Evolutionary conservation across 2,113 vertebrate genomes (phyloP).

Genomic region (Alligator mississippiensis): DNA sequence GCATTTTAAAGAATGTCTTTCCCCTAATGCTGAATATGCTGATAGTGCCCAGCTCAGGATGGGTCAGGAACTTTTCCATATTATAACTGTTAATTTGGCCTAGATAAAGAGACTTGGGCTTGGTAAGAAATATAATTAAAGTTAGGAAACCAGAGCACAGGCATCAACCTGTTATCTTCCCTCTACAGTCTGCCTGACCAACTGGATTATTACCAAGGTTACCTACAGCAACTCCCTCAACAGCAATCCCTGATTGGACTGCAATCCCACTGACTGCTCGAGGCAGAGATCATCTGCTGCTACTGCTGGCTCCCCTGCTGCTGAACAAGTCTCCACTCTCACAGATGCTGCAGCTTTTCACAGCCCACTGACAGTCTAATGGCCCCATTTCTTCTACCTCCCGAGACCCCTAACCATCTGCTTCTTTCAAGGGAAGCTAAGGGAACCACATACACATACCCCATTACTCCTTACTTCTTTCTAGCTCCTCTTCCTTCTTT

Average conservation of each 20-base stretch:
- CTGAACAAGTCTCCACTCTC: conserved; percentile 45
- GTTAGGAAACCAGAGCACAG: neutral
- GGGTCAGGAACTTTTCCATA: neutral
- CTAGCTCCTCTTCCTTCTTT: neutral
- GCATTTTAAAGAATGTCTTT: neutral
- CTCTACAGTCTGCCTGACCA: neutral
- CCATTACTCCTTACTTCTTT: neutral
- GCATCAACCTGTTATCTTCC: neutral
- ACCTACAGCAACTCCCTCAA: neutral
- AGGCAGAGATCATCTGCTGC: conserved; percentile 54
- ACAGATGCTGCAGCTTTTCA: conserved; percentile 66
- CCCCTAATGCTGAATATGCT: neutral
- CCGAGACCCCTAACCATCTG: conserved; percentile 57
- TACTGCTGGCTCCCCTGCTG: conserved; percentile 51
- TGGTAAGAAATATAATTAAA: neutral
- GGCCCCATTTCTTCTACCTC: conserved; percentile 56
- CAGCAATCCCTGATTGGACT: neutral
- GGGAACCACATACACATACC: conserved; percentile 6
- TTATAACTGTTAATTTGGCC: rapidly evolving
- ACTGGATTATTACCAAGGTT: neutral
- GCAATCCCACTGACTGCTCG: conserved; percentile 23
- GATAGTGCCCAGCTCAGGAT: neutral
- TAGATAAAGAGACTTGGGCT: neutral
- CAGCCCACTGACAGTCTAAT: conserved; percentile 46
- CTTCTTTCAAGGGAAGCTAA: conserved; percentile 49